Evolutionary conservation across 2,888 invertebrate species (phyloP), one percentile per base, ranked within the genome.

Genomic region (Tiphia femorata): DNA sequence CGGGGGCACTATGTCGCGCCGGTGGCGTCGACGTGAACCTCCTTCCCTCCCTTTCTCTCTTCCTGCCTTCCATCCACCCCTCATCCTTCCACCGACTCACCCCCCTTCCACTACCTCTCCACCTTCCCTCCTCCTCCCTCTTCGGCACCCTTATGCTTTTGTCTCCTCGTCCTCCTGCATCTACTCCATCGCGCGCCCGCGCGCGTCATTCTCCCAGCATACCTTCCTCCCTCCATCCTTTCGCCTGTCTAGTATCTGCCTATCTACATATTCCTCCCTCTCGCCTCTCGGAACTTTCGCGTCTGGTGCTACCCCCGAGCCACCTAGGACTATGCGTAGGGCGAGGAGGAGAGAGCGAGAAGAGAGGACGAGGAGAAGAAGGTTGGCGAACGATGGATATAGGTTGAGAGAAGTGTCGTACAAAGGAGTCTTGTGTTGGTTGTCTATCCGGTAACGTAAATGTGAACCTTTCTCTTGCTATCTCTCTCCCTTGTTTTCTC

Each of bases 1-100:
- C 75, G 79, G 73, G 79, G 79, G 79, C 79, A 79, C 79, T 79
- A 77, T 79, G 79, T 79, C 79, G 78, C 75, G 75, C 64, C 72
- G 70, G 62, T 70, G 69, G 70, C 67, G 74, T 64, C 73, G 70
- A 70, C 70, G 64, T 51, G 58, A 67, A 62, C 61, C 58, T 43
- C 56, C 40, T 27, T 46, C 49, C 23, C 37, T 54, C 50, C 27
- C 25, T 35, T 42, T 23, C 33, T 23, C 33, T 54, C 38, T 43
- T n/a, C 8, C 12, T 38, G 20, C 17, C 17, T 41, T 38, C 42
- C 21, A 19, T 20, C 29, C 42, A 42, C 17, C 14, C 37, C 40
- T 43, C 33, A 21, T 38, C 27, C 20, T 23, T 14, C 21, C 25
- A n/a, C 41, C 17, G 19, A 10, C 5, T 48, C 29, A 8, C 42